phyloP scores from a whole-genome alignment of 2,113 vertebrate species.

The Oceanites oceanicus region DNA sequence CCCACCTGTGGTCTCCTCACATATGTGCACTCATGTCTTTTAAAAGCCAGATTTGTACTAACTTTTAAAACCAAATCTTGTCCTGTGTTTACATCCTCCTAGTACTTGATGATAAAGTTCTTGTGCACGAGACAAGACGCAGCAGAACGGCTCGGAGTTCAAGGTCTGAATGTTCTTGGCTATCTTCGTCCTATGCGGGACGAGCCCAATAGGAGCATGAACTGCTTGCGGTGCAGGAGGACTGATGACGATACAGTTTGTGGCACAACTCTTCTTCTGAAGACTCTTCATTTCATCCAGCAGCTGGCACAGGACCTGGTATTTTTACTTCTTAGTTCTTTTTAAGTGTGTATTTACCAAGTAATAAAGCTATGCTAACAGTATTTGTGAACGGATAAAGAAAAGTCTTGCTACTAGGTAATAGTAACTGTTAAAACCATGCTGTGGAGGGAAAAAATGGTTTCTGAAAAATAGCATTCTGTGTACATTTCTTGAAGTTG shows the following conservation, averaged over 20 bases:
- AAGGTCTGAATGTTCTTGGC: slow-evolving; percentile 86
- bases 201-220: slow-evolving; percentile 72
- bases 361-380: not conserved
- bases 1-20: not conserved
- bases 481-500: not conserved
- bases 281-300: slow-evolving; percentile 91
- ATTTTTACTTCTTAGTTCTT: not conserved
- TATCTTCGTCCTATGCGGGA: slow-evolving; percentile 80
- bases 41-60: not conserved
- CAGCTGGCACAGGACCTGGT: slow-evolving; percentile 94
- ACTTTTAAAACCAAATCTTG: not conserved
- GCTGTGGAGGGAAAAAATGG: not conserved
- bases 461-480: not conserved
- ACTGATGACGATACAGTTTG: slow-evolving; percentile 61
- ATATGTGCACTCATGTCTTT: accelerated
- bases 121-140: slow-evolving; percentile 90
- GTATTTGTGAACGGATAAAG: not conserved
- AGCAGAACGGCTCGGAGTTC: slow-evolving; percentile 90
- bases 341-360: not conserved
- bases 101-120: slow-evolving; percentile 99
- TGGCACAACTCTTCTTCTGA: slow-evolving; percentile 88
- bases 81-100: not conserved
- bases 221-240: slow-evolving; percentile 68
- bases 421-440: not conserved
- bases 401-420: not conserved